Percentiles rank a stretch among this genome's conserved stretches.
phyloP scores from a whole-genome alignment of 2,113 vertebrate species.

The Sterrhoptilus dennistouni region DNA sequence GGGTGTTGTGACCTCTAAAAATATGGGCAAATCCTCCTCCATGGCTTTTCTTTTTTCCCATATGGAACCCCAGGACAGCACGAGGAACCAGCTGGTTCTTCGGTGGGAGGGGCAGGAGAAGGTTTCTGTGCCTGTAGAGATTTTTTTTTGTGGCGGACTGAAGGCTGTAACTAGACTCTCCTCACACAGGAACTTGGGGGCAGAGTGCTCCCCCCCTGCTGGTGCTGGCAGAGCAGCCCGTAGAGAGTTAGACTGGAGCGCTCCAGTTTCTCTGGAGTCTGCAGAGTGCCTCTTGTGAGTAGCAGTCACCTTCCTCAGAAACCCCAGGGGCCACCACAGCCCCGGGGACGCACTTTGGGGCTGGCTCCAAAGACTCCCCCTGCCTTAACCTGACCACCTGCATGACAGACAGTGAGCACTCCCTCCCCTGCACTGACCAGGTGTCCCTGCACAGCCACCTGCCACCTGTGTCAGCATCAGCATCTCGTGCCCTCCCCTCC shows the following conservation, averaged over 20 bases:
- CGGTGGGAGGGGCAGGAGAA: conserved; percentile 26
- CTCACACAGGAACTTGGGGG: conserved; percentile 65
- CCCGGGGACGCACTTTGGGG: background rate
- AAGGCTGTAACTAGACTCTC: conserved; percentile 72
- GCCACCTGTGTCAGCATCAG: background rate
- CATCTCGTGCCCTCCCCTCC: conserved; percentile 4
- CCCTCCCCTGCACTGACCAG: conserved; percentile 40
- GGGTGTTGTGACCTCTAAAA: no score
- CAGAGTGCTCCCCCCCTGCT: conserved; percentile 64
- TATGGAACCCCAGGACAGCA: background rate
- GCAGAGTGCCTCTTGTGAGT: conserved; percentile 74
- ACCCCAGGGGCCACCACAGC: conserved; percentile 27
- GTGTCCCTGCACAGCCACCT: conserved; percentile 19
- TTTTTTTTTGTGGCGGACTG: background rate
- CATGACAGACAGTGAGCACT: conserved; percentile 58
- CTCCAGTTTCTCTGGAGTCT: conserved; percentile 70
- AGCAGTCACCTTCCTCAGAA: conserved; percentile 67
- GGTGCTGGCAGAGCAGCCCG: conserved; percentile 68
- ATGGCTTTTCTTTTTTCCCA: no score
- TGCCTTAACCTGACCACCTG: conserved; percentile 50
- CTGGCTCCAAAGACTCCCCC: conserved; percentile 41
- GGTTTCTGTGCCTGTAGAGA: background rate
- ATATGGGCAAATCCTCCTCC: background rate
- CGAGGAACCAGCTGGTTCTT: background rate
- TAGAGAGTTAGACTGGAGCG: conserved; percentile 71